A percentile compares a stretch with the other conserved stretches of the same genome.
phyloP scores from a whole-genome alignment of 2,888 invertebrate species.

The Dicyrtomina minuta region DNA sequence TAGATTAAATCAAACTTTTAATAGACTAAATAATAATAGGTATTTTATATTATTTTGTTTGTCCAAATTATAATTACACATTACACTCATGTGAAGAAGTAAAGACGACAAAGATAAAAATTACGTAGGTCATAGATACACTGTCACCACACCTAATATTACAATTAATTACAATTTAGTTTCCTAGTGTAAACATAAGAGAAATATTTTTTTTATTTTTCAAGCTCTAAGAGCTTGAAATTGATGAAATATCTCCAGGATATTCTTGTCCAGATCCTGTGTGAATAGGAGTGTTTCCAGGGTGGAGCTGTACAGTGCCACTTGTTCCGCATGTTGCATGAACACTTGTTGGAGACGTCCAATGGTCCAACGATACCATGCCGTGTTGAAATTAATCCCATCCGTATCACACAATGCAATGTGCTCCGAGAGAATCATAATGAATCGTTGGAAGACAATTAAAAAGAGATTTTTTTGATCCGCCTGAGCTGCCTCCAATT shows the following conservation, averaged over 20 bases:
- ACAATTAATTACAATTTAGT: neutral
- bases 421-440: constrained; percentile 96
- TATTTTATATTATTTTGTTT: too few species aligned
- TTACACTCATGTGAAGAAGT: too few species aligned
- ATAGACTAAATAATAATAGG: too few species aligned
- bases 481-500: constrained; percentile 87
- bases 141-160: too few species aligned
- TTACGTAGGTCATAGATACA: too few species aligned
- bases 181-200: neutral
- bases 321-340: constrained; percentile 94
- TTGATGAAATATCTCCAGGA: constrained; percentile 95
- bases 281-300: constrained; percentile 94
- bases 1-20: too few species aligned
- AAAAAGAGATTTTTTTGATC: constrained; percentile 96
- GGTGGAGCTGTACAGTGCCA: constrained; percentile 93
- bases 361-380: constrained; percentile 95
- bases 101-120: too few species aligned
- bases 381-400: constrained; percentile 86
- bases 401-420: constrained; percentile 90
- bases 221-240: constrained; percentile 86
- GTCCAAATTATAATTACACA: too few species aligned
- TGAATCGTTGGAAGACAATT: constrained; percentile 96
- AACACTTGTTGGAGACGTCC: constrained; percentile 94
- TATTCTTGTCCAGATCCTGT: constrained; percentile 91
- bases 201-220: constrained; percentile 51